Evolutionary conservation across 92 coral and sea anemone species (phyloP).

Genomic region (Epizoanthus rinbou): DNA sequence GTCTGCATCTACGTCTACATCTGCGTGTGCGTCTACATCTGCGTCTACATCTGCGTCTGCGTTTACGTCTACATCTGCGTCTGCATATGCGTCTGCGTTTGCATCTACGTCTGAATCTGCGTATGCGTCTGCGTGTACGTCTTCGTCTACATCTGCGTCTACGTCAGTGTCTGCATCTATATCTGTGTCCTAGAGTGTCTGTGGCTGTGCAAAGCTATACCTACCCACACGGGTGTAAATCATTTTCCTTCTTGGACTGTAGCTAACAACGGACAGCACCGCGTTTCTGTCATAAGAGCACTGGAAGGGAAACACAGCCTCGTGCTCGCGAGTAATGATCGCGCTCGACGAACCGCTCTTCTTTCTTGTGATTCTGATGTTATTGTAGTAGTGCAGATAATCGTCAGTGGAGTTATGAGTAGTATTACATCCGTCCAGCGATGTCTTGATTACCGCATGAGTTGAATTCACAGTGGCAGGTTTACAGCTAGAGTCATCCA

Average conservation of each 20-base stretch:
- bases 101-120: no score
- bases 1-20: no score
- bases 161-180: no score
- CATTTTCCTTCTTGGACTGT: slow-evolving; percentile 43
- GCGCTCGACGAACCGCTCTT: slow-evolving; percentile 8
- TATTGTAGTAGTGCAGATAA: slow-evolving; percentile 55
- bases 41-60: no score
- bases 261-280: slow-evolving; percentile 58
- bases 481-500: slow-evolving; percentile 52
- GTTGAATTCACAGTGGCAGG: slow-evolving; percentile 39
- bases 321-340: slow-evolving; percentile 69
- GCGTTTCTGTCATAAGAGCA: slow-evolving; percentile 70
- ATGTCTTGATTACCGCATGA: slow-evolving; percentile 53
- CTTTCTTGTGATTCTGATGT: slow-evolving; percentile 30
- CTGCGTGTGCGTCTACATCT: no score
- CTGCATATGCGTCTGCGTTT: no score
- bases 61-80: no score
- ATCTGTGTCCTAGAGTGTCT: no score
- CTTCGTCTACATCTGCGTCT: no score
- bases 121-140: no score
- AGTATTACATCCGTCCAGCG: slow-evolving; percentile 67
- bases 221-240: slow-evolving; percentile 67
- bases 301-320: slow-evolving; percentile 67
- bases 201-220: background rate
- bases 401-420: slow-evolving; percentile 56